Percentiles rank a stretch among this genome's conserved stretches.
Conservation (phyloP, 1,140 invertebrate genomes). For the Sarcophaga bullata region DNA sequence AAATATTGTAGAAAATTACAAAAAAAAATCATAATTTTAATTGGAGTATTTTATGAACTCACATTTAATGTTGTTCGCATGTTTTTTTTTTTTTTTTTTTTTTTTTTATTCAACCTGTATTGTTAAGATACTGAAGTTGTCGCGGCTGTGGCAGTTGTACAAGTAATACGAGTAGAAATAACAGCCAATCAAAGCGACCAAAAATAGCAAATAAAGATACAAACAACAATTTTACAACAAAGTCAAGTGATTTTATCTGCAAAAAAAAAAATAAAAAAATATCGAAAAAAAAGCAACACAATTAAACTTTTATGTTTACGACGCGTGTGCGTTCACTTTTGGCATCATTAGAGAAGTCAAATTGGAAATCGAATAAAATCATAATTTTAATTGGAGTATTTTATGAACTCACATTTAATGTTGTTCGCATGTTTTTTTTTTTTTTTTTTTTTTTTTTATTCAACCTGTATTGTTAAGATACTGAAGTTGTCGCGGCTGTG, state of each 20-base stretch:
- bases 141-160: neutral
- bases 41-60: slow-evolving; percentile 37
- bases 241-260: slow-evolving; percentile 14
- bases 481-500: neutral
- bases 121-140: neutral
- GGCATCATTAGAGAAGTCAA: slow-evolving; percentile 20
- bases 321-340: slow-evolving; percentile 40
- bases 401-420: slow-evolving; percentile 33
- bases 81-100: neutral
- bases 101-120: neutral
- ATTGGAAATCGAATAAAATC: slow-evolving; percentile 30
- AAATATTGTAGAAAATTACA: neutral
- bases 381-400: slow-evolving; percentile 36
- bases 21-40: slow-evolving; percentile 31
- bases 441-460: neutral
- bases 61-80: slow-evolving; percentile 13
- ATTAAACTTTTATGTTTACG: neutral
- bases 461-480: neutral
- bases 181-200: too few species aligned
- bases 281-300: neutral
- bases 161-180: neutral
- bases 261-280: neutral
- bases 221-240: slow-evolving; percentile 20
- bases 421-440: neutral
- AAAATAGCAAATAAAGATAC: neutral